Evolutionary conservation across 2,797 vertebrate genomes (phyloP), one percentile per base, ranked within the genome.

Genomic region (Danionella dracula): DNA sequence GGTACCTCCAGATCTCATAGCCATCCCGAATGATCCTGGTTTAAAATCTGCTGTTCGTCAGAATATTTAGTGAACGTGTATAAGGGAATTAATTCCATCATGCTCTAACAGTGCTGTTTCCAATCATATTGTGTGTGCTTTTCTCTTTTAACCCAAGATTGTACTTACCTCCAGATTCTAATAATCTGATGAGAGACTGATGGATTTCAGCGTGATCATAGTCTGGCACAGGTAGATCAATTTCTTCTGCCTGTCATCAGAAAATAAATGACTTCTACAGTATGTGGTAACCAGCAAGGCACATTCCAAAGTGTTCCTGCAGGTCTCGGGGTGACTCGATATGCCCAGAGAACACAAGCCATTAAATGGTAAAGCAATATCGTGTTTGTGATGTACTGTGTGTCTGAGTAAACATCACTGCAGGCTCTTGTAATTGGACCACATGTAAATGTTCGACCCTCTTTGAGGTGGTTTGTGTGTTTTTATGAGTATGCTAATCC

Each of bases 261-360:
- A 78, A 82, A 84, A 85, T 74, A 73, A 84, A 86, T 82, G 83
- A 83, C 72, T 73, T 59, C 45, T 81, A 76, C 84, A 71, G 78
- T 85, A 83, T 82, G 80, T 83, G 83, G 82, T 72, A 81, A 83
- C 81, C 78, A 82, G 81, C 73, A 71, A 58, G 62, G 68, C 78
- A 68, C 83, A 86, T 87, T 85, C 81, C 78, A 61, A 64, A 62
- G 57, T 74, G 35, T 82, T 86, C 73, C 76, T 76, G 76, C 35
- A 81, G 77, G 84, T 80, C 73, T 78, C 20, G 56, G 59, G 64
- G 84, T 85, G 88, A 87, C 77, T 17, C 21, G 80, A 87, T 76
- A 79, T 23, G 12, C 49, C 29, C 74, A 72, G 75, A 68, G 49
- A 55, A 34, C 29, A 8, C 1, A 48, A 53, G 60, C 69, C 64